Conservation (phyloP, 2,797 vertebrate genomes). For the Knipowitschia caucasica region DNA sequence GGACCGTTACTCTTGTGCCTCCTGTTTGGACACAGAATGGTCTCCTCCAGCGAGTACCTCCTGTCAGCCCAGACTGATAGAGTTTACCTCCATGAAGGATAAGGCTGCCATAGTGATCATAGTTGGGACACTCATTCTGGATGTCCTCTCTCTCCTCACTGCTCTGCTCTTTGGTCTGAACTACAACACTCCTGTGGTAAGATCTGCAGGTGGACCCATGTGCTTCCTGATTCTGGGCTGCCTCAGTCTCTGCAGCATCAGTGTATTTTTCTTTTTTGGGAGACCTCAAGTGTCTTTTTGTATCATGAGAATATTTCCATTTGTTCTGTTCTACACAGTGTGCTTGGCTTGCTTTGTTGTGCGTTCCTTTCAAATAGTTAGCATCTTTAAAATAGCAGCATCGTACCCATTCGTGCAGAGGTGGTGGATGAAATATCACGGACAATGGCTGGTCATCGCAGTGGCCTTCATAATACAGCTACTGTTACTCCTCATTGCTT, state of each 20-base stretch:
- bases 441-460: constrained; percentile 70
- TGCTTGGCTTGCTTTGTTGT: constrained; percentile 81
- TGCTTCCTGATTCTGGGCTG: constrained; percentile 83
- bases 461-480: constrained; percentile 56
- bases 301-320: constrained; percentile 64
- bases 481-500: constrained; percentile 44
- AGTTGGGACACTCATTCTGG: constrained; percentile 29
- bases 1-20: constrained; percentile 49
- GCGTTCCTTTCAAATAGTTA: constrained; percentile 83
- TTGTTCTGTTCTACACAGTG: constrained; percentile 66
- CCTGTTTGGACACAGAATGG: constrained; percentile 75
- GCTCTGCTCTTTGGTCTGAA: constrained; percentile 70
- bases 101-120: constrained; percentile 62
- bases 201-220: constrained; percentile 79
- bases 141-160: constrained; percentile 57
- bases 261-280: constrained; percentile 77
- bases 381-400: constrained; percentile 82
- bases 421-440: constrained; percentile 75
- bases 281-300: constrained; percentile 63
- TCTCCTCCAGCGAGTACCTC: constrained; percentile 63
- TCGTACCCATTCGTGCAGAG: constrained; percentile 66
- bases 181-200: constrained; percentile 79
- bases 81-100: constrained; percentile 70
- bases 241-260: constrained; percentile 59
- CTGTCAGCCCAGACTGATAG: constrained; percentile 64